Evolutionary conservation across 35 echinoderm and acorn worm genomes (phyloP).

Genomic region (Anneissia japonica): DNA sequence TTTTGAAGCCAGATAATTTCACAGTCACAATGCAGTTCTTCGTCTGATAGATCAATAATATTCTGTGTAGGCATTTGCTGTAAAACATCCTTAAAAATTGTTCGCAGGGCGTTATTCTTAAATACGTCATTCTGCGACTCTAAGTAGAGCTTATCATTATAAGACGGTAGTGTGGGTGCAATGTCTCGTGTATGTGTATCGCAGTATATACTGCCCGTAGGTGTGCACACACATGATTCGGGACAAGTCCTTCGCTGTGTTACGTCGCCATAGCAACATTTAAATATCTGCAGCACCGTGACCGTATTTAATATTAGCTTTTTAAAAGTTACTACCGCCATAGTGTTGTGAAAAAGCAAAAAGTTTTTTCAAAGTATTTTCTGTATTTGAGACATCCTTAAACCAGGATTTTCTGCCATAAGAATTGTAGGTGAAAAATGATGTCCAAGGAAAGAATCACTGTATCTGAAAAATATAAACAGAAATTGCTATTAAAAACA

Average conservation of each 20-base stretch:
- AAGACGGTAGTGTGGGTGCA: not conserved
- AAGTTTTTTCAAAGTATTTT: no score
- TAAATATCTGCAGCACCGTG: not conserved
- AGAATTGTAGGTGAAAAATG: no score
- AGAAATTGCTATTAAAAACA: no score
- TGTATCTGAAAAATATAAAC: no score
- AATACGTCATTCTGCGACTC: not conserved
- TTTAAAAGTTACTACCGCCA: not conserved
- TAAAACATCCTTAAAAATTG: not conserved
- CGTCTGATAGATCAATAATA: not conserved
- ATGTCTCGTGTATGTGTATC: not conserved
- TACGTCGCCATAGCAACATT: not conserved
- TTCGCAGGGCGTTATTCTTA: not conserved
- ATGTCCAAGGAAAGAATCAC: no score
- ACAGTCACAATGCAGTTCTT: not conserved
- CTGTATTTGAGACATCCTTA: no score
- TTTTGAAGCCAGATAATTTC: not conserved
- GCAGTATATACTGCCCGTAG: not conserved
- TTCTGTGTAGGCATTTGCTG: not conserved
- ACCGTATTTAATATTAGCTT: not conserved
- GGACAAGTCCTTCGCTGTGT: not conserved
- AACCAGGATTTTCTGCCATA: no score
- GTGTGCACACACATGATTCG: not conserved
- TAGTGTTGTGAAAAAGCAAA: no score
- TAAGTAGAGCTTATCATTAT: not conserved